These are phyloP conservation scores for Phalacrocorax pelagicus DNA, from an alignment of 2,113 vertebrate genomes.

Conservation along the genomic window DNA sequence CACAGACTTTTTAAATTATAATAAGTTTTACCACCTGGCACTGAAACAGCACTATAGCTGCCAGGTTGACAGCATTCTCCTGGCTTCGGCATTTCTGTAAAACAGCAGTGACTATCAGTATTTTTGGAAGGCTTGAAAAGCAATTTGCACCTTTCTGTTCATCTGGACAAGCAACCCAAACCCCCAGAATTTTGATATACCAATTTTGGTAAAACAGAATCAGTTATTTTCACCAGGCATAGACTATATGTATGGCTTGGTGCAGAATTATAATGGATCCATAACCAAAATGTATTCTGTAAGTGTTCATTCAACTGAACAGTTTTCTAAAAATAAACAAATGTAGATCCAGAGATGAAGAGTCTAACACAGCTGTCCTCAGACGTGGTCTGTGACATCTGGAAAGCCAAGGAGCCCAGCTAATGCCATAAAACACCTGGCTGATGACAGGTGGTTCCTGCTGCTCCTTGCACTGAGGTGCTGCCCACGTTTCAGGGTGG, in stretches of 20 bases:
- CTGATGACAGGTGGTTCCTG: not conserved
- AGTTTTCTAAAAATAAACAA: not conserved
- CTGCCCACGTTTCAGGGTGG: not conserved
- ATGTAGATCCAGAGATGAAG: not conserved
- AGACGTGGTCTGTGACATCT: not conserved
- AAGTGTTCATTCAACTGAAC: not conserved
- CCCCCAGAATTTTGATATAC: not conserved
- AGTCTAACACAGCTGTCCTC: not conserved
- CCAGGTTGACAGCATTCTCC: not conserved
- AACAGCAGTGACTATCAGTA: not conserved
- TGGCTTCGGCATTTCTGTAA: not conserved
- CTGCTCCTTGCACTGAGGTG: not conserved
- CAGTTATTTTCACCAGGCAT: not conserved
- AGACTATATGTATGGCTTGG: fast-evolving
- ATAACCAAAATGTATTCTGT: not conserved
- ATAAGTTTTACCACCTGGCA: not conserved
- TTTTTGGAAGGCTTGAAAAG: not conserved
- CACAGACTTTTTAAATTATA: not conserved
- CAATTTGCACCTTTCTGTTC: not conserved
- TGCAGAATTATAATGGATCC: not conserved
- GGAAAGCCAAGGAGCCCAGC: not conserved
- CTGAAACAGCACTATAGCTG: not conserved
- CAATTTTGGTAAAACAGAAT: not conserved
- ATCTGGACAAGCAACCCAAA: not conserved
- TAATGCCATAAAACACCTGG: not conserved